Evolutionary conservation across 1,140 invertebrate genomes (phyloP), one percentile per base, ranked within the genome.

Genomic region (Augochlora pura): DNA sequence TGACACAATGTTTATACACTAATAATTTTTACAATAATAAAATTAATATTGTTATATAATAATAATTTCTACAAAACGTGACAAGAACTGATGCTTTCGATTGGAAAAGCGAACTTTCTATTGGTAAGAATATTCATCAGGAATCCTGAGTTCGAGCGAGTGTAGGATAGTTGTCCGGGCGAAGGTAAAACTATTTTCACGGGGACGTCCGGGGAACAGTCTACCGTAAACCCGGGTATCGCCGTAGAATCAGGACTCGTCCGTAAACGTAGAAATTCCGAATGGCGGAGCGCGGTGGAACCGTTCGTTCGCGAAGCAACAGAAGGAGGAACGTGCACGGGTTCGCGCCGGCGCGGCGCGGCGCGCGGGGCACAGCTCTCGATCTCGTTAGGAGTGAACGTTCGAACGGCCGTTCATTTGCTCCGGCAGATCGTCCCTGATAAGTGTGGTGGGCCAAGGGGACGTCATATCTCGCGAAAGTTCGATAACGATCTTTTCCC

Each of bases 401-500:
- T 81, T 66, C 64, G 75, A 71, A 74, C 81, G 68, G 82, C 67
- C 86, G 87, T 88, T 88, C 86, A 86, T 88, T 88, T 86, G 81
- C 86, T 86, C 68, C 59, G 59, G 63, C 76, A 81, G 84, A 87
- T 86, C 78, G 82, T 46, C 42, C 23, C 64, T 78, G 86, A 88
- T 86, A 88, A 83, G 76, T 66, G 68, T 52, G 65, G 72, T 64
- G 78, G 75, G 62, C 81, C 65, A 62, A 62, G 42, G 64, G 82
- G 83, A 80, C 79, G 84, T 89, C 86, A 89, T 89, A 89, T 88
- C 88, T 87, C 70, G 81, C 79, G 77, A 78, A 81, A 74, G 54
- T 81, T 70, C 73, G 88, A 90, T 89, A 90, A 88, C 78, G 68
- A 90, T 89, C 89, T 87, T 84, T 65, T 77, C 73, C 82, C 60